Evolutionary conservation across 2,113 vertebrate genomes (phyloP), one percentile per base, ranked within the genome.

Genomic region (Helogale parvula): DNA sequence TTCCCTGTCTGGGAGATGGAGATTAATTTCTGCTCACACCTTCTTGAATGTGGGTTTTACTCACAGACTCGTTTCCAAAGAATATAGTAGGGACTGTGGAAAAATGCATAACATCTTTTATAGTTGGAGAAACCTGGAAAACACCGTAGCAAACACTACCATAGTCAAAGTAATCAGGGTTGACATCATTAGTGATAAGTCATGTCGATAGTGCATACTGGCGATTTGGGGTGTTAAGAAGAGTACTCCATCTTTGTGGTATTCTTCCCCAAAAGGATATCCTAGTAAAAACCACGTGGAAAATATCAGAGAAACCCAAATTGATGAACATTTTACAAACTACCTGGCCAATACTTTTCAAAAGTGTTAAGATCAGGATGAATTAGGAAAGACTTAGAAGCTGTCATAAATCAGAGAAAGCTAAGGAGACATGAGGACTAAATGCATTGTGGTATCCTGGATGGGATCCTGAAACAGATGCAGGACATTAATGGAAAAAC

Each of bases 371-470:
- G 4, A 12, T 2, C 3, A 86, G 4, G 29, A n/a, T 35, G 66
- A 92, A 17, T 4, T 35, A 83, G 29, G 35, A 66, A 66, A 35
- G 16, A 52, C 17, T 54, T 25, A 60, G 11, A 77, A 90, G 63
- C 54, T 25, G 13, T 54, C 21, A 35, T 52, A 81, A 35, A 45
- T 4, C 57, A 74, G 19, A 82, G 19, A 3, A 2, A 33, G n/a
- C 2, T 4, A 21, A 19, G 6, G 14, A 41, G 5, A 52, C 0
- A 1, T 11, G 27, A 8, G 16, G 76, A 29, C 4, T n/a, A 33
- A 91, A 86, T 21, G 31, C 21, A 35, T 9, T 4, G 17, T 92
- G 45, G 21, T 31, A 16, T 31, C 38, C 17, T 69, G 47, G 72
- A 17, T 25, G 9, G 13, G 25, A 50, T 50, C 35, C 38, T 19